Evolutionary conservation across 2,113 vertebrate genomes (phyloP), one percentile per base, ranked within the genome.

Genomic region (Brachionichthys hirsutus): DNA sequence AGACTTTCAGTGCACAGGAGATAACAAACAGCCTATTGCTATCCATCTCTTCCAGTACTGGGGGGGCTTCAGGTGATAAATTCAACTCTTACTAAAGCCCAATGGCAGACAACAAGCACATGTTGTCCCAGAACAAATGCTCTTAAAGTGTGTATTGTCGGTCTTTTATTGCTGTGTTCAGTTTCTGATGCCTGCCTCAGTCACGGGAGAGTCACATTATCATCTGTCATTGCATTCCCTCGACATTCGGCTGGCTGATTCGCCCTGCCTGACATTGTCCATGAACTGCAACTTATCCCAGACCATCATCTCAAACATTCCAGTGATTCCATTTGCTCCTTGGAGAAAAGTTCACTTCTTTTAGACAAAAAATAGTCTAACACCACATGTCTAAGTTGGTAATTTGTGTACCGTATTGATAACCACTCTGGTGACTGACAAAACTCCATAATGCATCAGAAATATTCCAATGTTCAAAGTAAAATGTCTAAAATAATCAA

Each of bases 61-160:
- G 59, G 73, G 73, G 75, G 73, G 49, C 67, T 68, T 38, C 16
- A 61, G 63, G 64, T 85, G 77, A 87, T 84, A 85, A 74, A 85
- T 84, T 82, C 67, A 62, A 47, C 75, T 80, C 73, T 84, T 73
- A 77, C 78, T 62, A 53, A 70, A 84, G 62, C 80, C 73, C 68
- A 58, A 6, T 85, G 83, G 85, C 77, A 71, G 72, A 75, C 74
- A 84, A 63, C 85, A 67, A 79, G 80, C 70, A 79, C 71, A 84
- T 85, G 81, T 71, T 82, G 77, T 84, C 70, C 42, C 43, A 78
- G 72, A 81, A 82, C 68, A 79, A 82, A 84, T 81, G 73, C 70
- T 70, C 81, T 84, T 72, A 70, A 84, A 77, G 79, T 78, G 60
- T 79, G 71, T 82, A 72, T 83, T 69, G 77, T 76, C 77, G 70